These are phyloP conservation scores for Anthopleura xanthogrammica DNA, from an alignment of 92 coral and sea anemone genomes.

Conservation along the genomic window DNA sequence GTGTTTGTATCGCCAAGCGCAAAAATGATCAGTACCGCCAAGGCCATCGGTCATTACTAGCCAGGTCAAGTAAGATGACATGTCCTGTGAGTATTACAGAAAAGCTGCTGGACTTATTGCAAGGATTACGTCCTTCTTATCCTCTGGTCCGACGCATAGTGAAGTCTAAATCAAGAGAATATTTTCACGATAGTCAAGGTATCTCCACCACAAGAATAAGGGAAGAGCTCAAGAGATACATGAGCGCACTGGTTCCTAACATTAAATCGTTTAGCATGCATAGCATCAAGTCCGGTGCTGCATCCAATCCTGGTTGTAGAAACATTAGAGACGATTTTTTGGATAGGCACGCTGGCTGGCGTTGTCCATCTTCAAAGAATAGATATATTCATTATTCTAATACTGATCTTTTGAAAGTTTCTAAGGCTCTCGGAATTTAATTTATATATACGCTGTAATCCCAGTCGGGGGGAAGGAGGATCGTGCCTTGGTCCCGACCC, in stretches of 20 bases:
- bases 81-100: constrained; percentile 20
- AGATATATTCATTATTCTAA: constrained; percentile 56
- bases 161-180: no score
- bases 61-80: background rate
- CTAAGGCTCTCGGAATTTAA: constrained; percentile 26
- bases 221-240: background rate
- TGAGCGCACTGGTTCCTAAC: no score
- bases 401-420: constrained; percentile 29
- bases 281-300: constrained; percentile 57
- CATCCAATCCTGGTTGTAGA: constrained; percentile 53
- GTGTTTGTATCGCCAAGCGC: background rate
- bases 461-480: constrained; percentile 44
- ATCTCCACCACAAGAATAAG: background rate
- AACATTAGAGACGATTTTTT: constrained; percentile 30
- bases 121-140: no score
- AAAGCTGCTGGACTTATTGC: background rate
- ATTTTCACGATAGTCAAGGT: background rate
- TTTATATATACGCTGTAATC: background rate
- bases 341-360: constrained; percentile 69
- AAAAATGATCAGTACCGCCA: no score
- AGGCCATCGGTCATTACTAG: background rate
- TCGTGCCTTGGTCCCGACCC: constrained; percentile 60
- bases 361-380: constrained; percentile 29
- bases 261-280: constrained; percentile 37
- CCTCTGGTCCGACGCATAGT: background rate